Evolutionary conservation across 2,113 vertebrate genomes (phyloP), one percentile per base, ranked within the genome.

Genomic region (Sturnira hondurensis): DNA sequence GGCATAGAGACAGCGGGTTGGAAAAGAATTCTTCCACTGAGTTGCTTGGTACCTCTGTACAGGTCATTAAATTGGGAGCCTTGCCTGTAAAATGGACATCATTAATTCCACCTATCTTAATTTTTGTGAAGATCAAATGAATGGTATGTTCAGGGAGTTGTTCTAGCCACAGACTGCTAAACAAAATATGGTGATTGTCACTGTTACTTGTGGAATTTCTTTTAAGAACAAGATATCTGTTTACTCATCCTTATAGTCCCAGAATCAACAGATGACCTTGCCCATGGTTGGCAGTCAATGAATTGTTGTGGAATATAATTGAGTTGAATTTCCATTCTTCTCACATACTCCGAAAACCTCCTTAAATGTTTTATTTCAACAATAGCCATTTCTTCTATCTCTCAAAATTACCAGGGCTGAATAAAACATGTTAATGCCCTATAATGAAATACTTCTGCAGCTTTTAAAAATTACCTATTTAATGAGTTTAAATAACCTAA

Each of bases 341-440:
- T 76, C 77, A 78, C 45, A 38, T 24, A 22, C 41, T 80, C 26
- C 77, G 31, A 28, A 61, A 71, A 58, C 56, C 15, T 17, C 26
- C 24, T 20, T 65, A 22, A 58, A 52, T 84, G 38, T 41, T 97
- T 86, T 31, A 65, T 70, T 91, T 50, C 87, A 92, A 92, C 24
- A 68, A 45, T 20, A 92, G 14, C 7, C 24, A 77, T 76, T 77
- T 94, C 31, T 89, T 67, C 90, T 84, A 36, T 26, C 38, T 93
- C 74, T 96, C 81, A 95, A 89, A 89, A 86, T 67, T 84, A 76
- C 20, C 15, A 65, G 45, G 5, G 68, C n/a, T 91, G 86, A 97
- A 90, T 81, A 76, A 97, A 94, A 47, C 13, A 68, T 81, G 2
- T 65, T 67, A 41, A 20, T 81, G 11, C 15, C 52, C 47, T 70